Base-by-base conservation (phyloP, 2,113 vertebrate genomes). In the Dendrocopos noguchii region DNA sequence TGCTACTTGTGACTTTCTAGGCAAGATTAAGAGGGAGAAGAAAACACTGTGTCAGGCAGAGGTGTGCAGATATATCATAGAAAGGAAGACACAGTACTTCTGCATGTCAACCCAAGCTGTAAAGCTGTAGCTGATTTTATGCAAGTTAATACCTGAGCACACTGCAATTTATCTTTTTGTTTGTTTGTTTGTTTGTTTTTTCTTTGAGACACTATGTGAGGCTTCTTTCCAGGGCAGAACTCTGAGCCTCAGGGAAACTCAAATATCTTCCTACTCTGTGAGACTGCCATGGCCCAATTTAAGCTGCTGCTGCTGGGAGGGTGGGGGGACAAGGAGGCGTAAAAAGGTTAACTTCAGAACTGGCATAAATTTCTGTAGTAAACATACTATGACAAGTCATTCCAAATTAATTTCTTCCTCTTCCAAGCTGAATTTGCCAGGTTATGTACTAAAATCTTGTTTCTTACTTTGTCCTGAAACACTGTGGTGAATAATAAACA, bases 321-420 rank as follows among this genome's bases (percentile, higher is more conserved):
- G 19, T 82, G 63, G 74, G 87, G 50, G 24, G 20, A 18, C 22
- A 12, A 52, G 50, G 52, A 9, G 55, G 55, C 9, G 55, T 63
- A 84, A 71, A 91, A 93, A 44, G 84, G 56, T 60, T 89, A 91
- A 78, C 59, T 89, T 92, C 87, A 78, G 84, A 94, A 67, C 72
- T 91, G 84, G 29, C 82, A 77, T 80, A 80, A 80, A 87, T 93
- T 88, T 90, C 70, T 91, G 22, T 11, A 90, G 86, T 75, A 93
- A 94, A 85, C 39, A 77, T 64, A 80, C 61, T 80, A 68, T 75
- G 53, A 72, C 90, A 93, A 80, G 61, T 95, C 55, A 93, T 81
- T 94, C 63, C 80, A 86, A 84, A 94, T 90, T 50, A 91, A 88
- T 75, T 90, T 92, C 39, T 92, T 86, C 66, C 59, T 86, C 90